These are phyloP conservation scores for Polylopha cassiicola DNA, from an alignment of 2,888 invertebrate species.

Conservation along the genomic window DNA sequence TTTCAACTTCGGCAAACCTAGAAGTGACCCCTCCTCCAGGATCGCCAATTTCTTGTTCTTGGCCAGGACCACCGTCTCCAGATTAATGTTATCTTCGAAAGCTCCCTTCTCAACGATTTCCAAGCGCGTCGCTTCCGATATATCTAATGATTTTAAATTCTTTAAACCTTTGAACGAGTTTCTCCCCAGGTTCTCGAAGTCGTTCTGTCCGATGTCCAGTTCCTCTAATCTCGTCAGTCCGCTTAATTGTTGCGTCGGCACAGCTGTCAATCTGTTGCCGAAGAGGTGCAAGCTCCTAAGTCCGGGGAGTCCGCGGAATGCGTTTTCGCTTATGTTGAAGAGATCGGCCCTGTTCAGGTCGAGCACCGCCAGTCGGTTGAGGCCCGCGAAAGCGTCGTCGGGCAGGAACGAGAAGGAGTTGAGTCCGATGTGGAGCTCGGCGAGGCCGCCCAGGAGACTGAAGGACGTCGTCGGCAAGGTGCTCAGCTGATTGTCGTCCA, in stretches of 20 bases:
- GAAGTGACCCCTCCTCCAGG: conserved; percentile 86
- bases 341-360: conserved; percentile 89
- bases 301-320: conserved; percentile 86
- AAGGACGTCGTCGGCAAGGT: conserved; percentile 86
- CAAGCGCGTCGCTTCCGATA: conserved; percentile 86
- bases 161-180: conserved; percentile 87
- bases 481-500: conserved; percentile 90
- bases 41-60: conserved; percentile 85
- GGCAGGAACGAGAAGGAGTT: conserved; percentile 87
- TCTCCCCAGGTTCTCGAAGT: conserved; percentile 82
- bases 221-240: conserved; percentile 86
- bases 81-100: conserved; percentile 87
- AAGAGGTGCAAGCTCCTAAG: conserved; percentile 86
- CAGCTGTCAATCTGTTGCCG: conserved; percentile 85
- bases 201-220: conserved; percentile 89
- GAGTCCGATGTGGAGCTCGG: conserved; percentile 89
- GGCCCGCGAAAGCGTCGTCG: conserved; percentile 86
- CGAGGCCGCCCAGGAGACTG: conserved; percentile 84
- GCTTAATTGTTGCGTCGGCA: conserved; percentile 86
- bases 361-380: conserved; percentile 84
- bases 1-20: conserved; percentile 86
- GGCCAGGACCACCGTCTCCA: conserved; percentile 85
- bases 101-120: conserved; percentile 86
- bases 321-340: conserved; percentile 85
- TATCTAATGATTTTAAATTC: conserved; percentile 85